Evolutionary conservation across 2,797 vertebrate species (phyloP), one percentile per base, ranked within the genome.

Genomic region (Ficedula albicollis): DNA sequence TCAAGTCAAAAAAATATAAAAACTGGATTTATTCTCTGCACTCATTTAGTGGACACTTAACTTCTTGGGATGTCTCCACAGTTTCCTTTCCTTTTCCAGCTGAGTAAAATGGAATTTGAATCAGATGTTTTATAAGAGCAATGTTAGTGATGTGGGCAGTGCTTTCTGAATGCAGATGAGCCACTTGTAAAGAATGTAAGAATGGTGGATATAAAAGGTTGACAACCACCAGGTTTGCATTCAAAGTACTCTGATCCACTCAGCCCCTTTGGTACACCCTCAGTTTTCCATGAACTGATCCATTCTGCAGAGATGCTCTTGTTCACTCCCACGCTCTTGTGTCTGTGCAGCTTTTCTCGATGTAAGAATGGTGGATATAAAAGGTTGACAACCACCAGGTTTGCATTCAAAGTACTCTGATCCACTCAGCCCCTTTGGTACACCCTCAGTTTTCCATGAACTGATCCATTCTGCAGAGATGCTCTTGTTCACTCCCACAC

Each of bases 291-390:
- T 32, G 6, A 59, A 38, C 10, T 1, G 9, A 14, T n/a, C 36
- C 23, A 16, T 72, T 73, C 78, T 79, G 49, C 41, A 39, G 38
- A 66, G 39, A 10, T 0, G 0, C 10, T 74, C 19, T 27, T 56
- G 11, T 48, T 74, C 56, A 18, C 48, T 74, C 49, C 29, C 44
- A 39, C 1, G 0, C 17, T 62, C 29, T 62, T 0, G 0, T 21
- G 17, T 39, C 51, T 48, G 21, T 54, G 34, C 36, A 55, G 44
- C 11, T 70, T 76, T 68, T 67, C n/a, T 59, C 56, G 11, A n/a
- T 39, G 44, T 27, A 74, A 56, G 44, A 67, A 16, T 0, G 0
- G 23, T 38, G 38, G 29, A 6, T 62, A 23, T 23, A 51, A 72
- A 92, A 79, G 8, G 17, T 10, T 76, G 69, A 55, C 26, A 59